Base-by-base conservation (phyloP, 2,113 vertebrate genomes). In the Pleuronectes platessa region DNA sequence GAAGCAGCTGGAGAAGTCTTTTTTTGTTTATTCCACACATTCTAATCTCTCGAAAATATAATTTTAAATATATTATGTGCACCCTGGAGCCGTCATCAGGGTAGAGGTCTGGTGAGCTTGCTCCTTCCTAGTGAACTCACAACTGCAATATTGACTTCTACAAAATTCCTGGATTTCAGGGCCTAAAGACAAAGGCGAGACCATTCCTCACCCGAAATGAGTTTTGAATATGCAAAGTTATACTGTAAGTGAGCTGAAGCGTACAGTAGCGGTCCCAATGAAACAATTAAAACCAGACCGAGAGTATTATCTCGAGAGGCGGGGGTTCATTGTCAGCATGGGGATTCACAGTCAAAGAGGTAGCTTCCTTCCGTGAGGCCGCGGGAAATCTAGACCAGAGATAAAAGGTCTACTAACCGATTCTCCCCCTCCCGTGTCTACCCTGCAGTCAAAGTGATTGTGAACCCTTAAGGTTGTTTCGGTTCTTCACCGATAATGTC, bases 341-440 rank as follows among this genome's bases (percentile, higher is more conserved):
- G 31, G 51, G 23, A 63, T 80, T 69, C 23, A 53, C 31, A 68
- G 62, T 42, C 47, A 27, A 23, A 37, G 72, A 70, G 35, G 15
- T 27, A 18, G 27, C 58, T 60, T 55, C 47, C 68, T 75, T 82
- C 51, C 35, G 69, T 56, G 31, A 78, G 47, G 21, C 60, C 27
- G 10, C 66, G 77, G 61, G 55, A 63, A 66, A 31, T 58, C 71
- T 12, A 37, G n/a, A 68, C 10, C 15, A 42, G 55, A n/a, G 21
- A 3, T 14, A 56, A 63, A 68, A 70, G 60, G 61, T 73, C 71
- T 61, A 58, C 62, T 66, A 73, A 73, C 68, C 56, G 68, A 20
- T 76, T 74, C 3, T 1, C 55, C 74, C 15, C 76, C 86, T 90
- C 79, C 79, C 78, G 82, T 82, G 81, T 87, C 77, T 67, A 71